Percentiles rank a stretch among this genome's conserved stretches.
These are phyloP conservation scores for Brachyptera putata DNA, from an alignment of 2,888 invertebrate genomes.

Conservation along the genomic window DNA sequence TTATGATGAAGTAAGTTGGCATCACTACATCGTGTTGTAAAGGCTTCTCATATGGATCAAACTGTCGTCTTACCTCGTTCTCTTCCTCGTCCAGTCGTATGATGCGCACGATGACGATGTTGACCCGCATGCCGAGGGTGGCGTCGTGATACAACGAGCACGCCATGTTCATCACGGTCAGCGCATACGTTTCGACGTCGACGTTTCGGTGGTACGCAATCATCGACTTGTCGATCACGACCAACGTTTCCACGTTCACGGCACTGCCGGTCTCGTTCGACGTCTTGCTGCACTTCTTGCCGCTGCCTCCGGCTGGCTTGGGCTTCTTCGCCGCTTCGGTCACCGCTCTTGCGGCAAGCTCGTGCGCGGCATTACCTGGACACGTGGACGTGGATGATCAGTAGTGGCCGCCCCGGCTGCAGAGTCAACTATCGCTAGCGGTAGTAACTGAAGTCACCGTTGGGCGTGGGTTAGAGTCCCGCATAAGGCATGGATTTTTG, in stretches of 20 bases:
- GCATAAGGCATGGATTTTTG: too few species aligned
- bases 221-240: slow-evolving; percentile 52
- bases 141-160: slow-evolving; percentile 41
- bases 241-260: slow-evolving; percentile 46
- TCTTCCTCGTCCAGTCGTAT: slow-evolving; percentile 49
- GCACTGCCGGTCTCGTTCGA: not conserved
- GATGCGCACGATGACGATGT: slow-evolving; percentile 52
- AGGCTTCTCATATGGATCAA: too few species aligned
- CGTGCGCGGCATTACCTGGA: not conserved
- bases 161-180: slow-evolving; percentile 54
- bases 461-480: too few species aligned
- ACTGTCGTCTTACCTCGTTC: slow-evolving; percentile 45
- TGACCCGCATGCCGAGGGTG: slow-evolving; percentile 50
- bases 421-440: too few species aligned
- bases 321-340: not conserved
- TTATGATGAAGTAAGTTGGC: too few species aligned
- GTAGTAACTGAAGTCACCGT: too few species aligned
- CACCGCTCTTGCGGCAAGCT: not conserved
- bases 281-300: too few species aligned
- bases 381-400: too few species aligned
- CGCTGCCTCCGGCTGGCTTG: too few species aligned
- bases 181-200: slow-evolving; percentile 52
- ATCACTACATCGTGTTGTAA: too few species aligned
- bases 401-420: too few species aligned
- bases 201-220: slow-evolving; percentile 50